Base-by-base conservation (phyloP, 2,113 vertebrate genomes). In the Entomyzon cyanotis region DNA sequence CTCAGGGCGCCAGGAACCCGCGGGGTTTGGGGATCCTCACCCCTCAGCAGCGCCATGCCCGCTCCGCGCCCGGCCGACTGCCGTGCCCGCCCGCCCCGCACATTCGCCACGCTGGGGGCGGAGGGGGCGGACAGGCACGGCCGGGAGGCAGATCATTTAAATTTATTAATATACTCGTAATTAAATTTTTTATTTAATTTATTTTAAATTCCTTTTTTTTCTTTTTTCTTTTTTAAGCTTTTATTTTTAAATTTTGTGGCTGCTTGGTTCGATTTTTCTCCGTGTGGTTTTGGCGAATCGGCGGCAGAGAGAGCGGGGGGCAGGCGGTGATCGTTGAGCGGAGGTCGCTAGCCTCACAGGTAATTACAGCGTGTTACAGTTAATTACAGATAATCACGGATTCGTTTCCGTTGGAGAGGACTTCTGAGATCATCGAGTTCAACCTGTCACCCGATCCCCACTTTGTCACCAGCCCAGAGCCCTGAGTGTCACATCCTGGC, bases 41-140 rank as follows among this genome's bases (percentile, higher is more conserved):
- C 98, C 97, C 98, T 53, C 69, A 98, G 96, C 42, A 98, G 74
- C 27, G 98, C 83, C 98, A 98, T 98, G 83, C 52, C 53, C 44
- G 20, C 47, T 0, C 75, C 62, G 31, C 18, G 4, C 42, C 33
- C 22, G 13, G 39, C 44, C n/a, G 10, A 22, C 8, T 19, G 14
- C 44, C 23, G 7, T 37, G 3, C 52, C 47, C 58, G 5, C 59
- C 11, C 25, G 4, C 8, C 10, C 87, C 52, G 78, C 91, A 87
- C 41, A 76, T 90, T 90, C 83, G 75, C 35, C 68, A 56, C 78
- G 50, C 62, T 0, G 74, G 27, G 27, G 28, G 63, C 37, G 25
- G 46, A 33, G 11, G 14, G 17, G 12, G 12, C 24, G 41, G 76
- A 31, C 39, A 1, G 21, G 13, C 16, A 5, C 10, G 33, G 20